These are phyloP conservation scores for Leptinotarsa peninsularis DNA, from an alignment of 2,888 invertebrate species.

Conservation along the genomic window DNA sequence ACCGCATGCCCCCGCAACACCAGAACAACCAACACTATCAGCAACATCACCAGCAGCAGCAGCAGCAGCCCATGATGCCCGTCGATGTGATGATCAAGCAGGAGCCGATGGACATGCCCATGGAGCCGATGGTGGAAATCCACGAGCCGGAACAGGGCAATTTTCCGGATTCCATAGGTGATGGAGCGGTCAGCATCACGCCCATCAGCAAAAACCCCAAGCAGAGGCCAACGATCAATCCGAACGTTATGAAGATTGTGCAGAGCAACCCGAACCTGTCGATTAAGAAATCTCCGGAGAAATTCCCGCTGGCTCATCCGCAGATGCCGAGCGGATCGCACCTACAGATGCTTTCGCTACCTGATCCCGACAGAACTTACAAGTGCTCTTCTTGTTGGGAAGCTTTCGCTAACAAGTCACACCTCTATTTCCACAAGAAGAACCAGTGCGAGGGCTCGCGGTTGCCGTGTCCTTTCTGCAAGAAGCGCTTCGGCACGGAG, in stretches of 20 bases:
- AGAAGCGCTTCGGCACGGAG: slow-evolving; percentile 65
- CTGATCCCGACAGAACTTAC: slow-evolving; percentile 54
- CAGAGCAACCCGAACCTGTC: slow-evolving; percentile 65
- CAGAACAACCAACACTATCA: slow-evolving; percentile 23
- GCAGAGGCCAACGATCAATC: slow-evolving; percentile 57
- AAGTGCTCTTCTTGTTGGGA: slow-evolving; percentile 65
- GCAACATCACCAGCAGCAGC: slow-evolving; percentile 24
- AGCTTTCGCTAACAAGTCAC: slow-evolving; percentile 64
- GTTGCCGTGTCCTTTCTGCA: slow-evolving; percentile 66
- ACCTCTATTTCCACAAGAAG: slow-evolving; percentile 66
- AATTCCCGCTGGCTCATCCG: slow-evolving; percentile 31
- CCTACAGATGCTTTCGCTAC: slow-evolving; percentile 34
- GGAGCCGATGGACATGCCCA: slow-evolving; percentile 56
- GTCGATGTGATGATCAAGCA: slow-evolving; percentile 55
- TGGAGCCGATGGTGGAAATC: slow-evolving; percentile 64
- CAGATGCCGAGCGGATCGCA: slow-evolving; percentile 32
- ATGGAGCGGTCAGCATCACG: slow-evolving; percentile 62
- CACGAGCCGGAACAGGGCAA: slow-evolving; percentile 57
- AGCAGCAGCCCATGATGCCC: slow-evolving; percentile 3
- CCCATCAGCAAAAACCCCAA: slow-evolving; percentile 61
- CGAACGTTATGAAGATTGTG: slow-evolving; percentile 63
- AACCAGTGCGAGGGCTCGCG: slow-evolving; percentile 65
- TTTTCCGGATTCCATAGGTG: slow-evolving; percentile 47
- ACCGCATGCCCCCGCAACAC: slow-evolving; percentile 31
- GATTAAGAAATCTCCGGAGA: slow-evolving; percentile 55